Conservation (phyloP, 2,113 vertebrate genomes). For the Mellivora capensis region DNA sequence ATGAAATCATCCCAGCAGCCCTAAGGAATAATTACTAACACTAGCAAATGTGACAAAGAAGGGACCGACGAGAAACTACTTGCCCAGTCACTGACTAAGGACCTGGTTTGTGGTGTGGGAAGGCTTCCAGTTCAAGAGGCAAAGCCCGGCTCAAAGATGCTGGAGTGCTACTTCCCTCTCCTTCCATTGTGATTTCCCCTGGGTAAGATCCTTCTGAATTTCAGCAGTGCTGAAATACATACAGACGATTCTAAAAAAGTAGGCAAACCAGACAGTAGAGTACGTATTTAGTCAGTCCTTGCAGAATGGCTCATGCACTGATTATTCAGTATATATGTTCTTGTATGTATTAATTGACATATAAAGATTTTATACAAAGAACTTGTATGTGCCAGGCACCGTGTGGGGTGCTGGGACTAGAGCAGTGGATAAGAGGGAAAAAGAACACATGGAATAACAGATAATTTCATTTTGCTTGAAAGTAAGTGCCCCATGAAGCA, state of each 20-base stretch:
- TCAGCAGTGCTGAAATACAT: background rate
- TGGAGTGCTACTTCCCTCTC: accelerated
- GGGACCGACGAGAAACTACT: background rate
- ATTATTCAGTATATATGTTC: background rate
- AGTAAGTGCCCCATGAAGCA: background rate
- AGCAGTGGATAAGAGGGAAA: background rate
- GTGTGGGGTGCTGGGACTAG: too few species aligned
- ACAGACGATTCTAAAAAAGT: background rate
- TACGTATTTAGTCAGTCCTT: background rate
- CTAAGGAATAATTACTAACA: background rate
- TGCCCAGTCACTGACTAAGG: background rate
- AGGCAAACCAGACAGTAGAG: background rate
- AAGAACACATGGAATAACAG: background rate
- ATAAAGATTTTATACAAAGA: background rate
- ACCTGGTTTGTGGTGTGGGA: background rate
- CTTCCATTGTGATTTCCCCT: background rate
- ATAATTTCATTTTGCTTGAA: background rate
- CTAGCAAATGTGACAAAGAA: accelerated
- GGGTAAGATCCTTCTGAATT: background rate
- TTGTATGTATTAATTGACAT: background rate
- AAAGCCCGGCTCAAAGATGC: background rate
- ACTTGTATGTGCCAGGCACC: background rate
- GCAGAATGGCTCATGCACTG: background rate
- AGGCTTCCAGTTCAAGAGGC: background rate
- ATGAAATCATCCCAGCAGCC: too few species aligned